These are phyloP conservation scores for Biston stratarius DNA, from an alignment of 2,888 invertebrate species.

Conservation along the genomic window DNA sequence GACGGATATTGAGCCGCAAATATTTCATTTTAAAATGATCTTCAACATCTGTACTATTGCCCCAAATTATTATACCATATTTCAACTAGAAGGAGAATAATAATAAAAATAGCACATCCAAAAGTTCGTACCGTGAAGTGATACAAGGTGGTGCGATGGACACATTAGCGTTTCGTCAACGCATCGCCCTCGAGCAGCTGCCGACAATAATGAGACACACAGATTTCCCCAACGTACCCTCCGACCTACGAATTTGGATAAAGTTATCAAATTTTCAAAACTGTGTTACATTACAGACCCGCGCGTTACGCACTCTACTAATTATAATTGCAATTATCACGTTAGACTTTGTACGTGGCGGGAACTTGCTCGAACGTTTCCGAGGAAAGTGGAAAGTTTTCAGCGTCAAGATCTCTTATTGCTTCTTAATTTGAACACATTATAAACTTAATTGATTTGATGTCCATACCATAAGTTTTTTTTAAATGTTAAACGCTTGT, in stretches of 20 bases:
- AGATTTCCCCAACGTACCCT: slow-evolving; percentile 84
- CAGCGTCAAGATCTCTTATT: slow-evolving; percentile 6
- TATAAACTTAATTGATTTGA: no score
- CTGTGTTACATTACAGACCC: slow-evolving; percentile 75
- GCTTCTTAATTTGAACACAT: slow-evolving; percentile 6
- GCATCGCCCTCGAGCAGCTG: slow-evolving; percentile 66
- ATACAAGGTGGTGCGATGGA: slow-evolving; percentile 66
- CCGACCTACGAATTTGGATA: slow-evolving; percentile 81
- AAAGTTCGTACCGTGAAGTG: slow-evolving; percentile 46
- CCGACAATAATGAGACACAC: slow-evolving; percentile 75
- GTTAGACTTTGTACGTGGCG: slow-evolving; percentile 32
- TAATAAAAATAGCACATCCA: slow-evolving; percentile 26
- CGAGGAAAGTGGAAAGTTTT: slow-evolving; percentile 10
- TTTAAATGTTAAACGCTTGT: no score
- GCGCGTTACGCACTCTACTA: slow-evolving; percentile 60
- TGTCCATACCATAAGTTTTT: no score
- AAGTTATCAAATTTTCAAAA: slow-evolving; percentile 86
- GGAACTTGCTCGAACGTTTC: slow-evolving; percentile 20
- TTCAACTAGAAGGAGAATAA: no score
- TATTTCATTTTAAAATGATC: no score
- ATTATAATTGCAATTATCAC: slow-evolving; percentile 80
- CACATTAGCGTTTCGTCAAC: slow-evolving; percentile 78
- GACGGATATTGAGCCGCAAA: no score
- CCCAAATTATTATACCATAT: no score
- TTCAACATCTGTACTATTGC: no score